Conservation (phyloP, 2,888 invertebrate species). For the Parelbella ahira region DNA sequence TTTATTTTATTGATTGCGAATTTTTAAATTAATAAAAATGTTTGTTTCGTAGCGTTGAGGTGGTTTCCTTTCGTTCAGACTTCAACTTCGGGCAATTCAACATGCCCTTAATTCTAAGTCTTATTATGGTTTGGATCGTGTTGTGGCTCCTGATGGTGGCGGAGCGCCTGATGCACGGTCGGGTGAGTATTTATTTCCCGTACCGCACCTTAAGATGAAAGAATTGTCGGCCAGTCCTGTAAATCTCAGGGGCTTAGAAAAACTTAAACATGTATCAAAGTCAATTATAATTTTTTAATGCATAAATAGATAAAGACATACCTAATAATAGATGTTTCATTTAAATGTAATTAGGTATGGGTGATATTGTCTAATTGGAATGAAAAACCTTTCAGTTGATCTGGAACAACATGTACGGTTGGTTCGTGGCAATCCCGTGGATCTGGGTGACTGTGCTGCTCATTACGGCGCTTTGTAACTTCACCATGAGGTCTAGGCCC, state of each 20-base stretch:
- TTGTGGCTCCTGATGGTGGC: conserved; percentile 53
- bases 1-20: no score
- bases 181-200: conserved; percentile 57
- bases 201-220: no score
- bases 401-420: conserved; percentile 59
- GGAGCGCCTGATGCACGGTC: conserved; percentile 48
- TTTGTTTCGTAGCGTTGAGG: conserved; percentile 68
- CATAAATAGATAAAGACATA: no score
- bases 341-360: no score
- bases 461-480: conserved; percentile 37
- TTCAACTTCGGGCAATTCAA: conserved; percentile 44
- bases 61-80: conserved; percentile 45
- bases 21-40: no score
- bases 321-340: no score
- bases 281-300: no score
- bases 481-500: conserved; percentile 34
- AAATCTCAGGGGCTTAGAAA: no score
- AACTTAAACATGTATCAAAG: no score
- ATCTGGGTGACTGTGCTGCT: conserved; percentile 48
- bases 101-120: conserved; percentile 38
- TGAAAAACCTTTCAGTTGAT: conserved; percentile 55
- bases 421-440: conserved; percentile 53
- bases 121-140: conserved; percentile 46
- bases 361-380: no score
- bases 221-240: no score